Conservation (phyloP, 2,888 invertebrate genomes). For the Gerris lacustris region DNA sequence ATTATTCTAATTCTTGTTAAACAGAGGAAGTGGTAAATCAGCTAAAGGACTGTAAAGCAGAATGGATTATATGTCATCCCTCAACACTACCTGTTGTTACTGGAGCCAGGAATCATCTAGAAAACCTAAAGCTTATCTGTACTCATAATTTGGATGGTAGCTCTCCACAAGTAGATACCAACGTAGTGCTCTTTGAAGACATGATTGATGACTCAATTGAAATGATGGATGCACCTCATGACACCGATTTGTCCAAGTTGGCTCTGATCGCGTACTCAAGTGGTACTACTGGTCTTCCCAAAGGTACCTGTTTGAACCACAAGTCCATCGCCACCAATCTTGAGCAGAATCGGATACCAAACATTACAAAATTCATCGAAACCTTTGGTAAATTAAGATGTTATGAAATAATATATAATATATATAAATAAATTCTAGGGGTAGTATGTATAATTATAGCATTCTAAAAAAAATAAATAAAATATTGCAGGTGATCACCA, state of each 20-base stretch:
- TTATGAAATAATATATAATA: too few relatives aligned
- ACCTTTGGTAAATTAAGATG: neutral
- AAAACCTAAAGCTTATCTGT: neutral
- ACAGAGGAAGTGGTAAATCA: neutral
- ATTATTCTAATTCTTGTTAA: too few relatives aligned
- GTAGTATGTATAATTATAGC: too few relatives aligned
- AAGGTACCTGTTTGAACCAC: constrained; percentile 58
- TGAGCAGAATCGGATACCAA: neutral
- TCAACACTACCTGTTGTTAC: neutral
- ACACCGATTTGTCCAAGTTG: neutral
- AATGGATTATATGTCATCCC: neutral
- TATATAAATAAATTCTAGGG: too few relatives aligned
- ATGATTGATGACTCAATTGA: neutral
- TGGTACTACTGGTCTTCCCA: constrained; percentile 72
- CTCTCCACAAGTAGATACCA: neutral
- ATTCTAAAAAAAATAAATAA: too few relatives aligned
- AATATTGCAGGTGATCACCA: constrained; percentile 38
- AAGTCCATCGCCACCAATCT: constrained; percentile 29
- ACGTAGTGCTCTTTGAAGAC: neutral
- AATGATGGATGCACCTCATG: neutral
- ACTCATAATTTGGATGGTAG: neutral
- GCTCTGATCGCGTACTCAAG: constrained; percentile 50
- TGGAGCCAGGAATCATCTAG: neutral
- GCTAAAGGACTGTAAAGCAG: neutral
- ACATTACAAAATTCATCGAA: neutral